A percentile compares a stretch with the other conserved stretches of the same genome.
These are phyloP conservation scores for Benthosema pterotum DNA, from an alignment of 2,797 vertebrate species.

Conservation along the genomic window DNA sequence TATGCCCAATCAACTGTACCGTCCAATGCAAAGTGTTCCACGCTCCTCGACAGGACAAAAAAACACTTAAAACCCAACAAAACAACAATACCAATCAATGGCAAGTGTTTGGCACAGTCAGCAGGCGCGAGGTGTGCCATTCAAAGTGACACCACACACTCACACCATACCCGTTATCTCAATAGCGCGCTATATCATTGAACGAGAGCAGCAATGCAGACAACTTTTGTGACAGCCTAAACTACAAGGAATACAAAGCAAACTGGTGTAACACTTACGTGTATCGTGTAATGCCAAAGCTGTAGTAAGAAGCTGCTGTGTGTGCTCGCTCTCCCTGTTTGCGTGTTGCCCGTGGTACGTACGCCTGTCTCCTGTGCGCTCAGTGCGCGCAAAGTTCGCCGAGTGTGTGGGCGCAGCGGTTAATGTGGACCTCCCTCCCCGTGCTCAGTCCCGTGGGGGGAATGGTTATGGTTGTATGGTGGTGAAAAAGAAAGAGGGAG, in stretches of 20 bases:
- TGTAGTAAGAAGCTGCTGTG: constrained; percentile 6
- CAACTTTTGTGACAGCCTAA: no score
- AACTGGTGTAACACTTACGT: constrained; percentile 53
- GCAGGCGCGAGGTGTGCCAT: no score
- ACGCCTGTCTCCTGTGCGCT: constrained; percentile 29
- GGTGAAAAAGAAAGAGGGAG: constrained; percentile 60
- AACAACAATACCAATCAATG: no score
- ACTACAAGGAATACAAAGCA: background rate
- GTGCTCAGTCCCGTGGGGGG: constrained; percentile 63
- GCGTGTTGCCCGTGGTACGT: constrained; percentile 16
- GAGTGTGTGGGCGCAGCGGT: constrained; percentile 36
- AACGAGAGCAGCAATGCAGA: no score
- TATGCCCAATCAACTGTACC: no score
- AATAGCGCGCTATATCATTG: no score
- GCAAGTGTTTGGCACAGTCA: no score
- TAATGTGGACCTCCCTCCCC: constrained; percentile 70
- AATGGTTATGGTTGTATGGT: constrained; percentile 53
- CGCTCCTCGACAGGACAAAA: no score
- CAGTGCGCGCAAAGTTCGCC: constrained; percentile 39
- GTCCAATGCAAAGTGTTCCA: no score
- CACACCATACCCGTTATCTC: no score
- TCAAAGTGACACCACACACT: no score
- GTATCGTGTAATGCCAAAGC: background rate
- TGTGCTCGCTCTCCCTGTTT: background rate
- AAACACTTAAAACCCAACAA: no score